A percentile compares a stretch with the other conserved stretches of the same genome.
phyloP scores from a whole-genome alignment of 2,888 invertebrate species.

The Pollenia angustigena region DNA sequence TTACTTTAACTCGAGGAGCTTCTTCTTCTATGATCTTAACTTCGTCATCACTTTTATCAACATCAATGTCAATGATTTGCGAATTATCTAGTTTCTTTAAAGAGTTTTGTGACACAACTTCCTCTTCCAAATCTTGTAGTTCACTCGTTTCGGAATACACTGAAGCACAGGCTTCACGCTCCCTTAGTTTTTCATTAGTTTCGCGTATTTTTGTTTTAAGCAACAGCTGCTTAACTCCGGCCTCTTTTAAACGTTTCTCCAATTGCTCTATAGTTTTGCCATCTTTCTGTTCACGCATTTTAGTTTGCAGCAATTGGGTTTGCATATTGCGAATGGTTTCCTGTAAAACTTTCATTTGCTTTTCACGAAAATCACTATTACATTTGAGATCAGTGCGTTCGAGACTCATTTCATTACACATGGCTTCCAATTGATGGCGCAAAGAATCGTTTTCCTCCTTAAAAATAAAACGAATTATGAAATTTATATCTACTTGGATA shows the following conservation, averaged over 20 bases:
- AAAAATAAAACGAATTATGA: slow-evolving; percentile 49
- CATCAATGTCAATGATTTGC: slow-evolving; percentile 79
- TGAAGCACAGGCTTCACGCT: slow-evolving; percentile 76
- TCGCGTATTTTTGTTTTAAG: slow-evolving; percentile 83
- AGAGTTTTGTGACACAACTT: slow-evolving; percentile 1
- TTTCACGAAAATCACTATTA: slow-evolving; percentile 92
- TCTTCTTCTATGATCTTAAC: slow-evolving; percentile 80
- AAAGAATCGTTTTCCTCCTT: slow-evolving; percentile 95
- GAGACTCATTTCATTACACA: slow-evolving; percentile 96
- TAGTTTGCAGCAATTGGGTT: slow-evolving; percentile 83
- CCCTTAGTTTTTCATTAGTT: slow-evolving; percentile 78
- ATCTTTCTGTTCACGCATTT: slow-evolving; percentile 83
- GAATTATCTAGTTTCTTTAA: slow-evolving; percentile 59
- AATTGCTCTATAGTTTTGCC: slow-evolving; percentile 81
- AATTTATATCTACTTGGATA: background rate
- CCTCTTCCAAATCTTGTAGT: slow-evolving; percentile 70
- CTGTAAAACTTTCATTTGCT: slow-evolving; percentile 89
- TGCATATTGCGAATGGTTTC: slow-evolving; percentile 84
- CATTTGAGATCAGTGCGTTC: slow-evolving; percentile 92
- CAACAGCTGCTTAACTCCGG: slow-evolving; percentile 83
- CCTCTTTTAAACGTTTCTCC: slow-evolving; percentile 82
- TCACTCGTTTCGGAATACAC: slow-evolving; percentile 78
- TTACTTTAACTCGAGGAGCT: slow-evolving; percentile 67
- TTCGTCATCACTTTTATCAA: slow-evolving; percentile 80
- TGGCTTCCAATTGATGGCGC: slow-evolving; percentile 95